Evolutionary conservation across 37 sponge, comb jelly and placozoan species (phyloP).

Genomic region (Haliclona indistincta): DNA sequence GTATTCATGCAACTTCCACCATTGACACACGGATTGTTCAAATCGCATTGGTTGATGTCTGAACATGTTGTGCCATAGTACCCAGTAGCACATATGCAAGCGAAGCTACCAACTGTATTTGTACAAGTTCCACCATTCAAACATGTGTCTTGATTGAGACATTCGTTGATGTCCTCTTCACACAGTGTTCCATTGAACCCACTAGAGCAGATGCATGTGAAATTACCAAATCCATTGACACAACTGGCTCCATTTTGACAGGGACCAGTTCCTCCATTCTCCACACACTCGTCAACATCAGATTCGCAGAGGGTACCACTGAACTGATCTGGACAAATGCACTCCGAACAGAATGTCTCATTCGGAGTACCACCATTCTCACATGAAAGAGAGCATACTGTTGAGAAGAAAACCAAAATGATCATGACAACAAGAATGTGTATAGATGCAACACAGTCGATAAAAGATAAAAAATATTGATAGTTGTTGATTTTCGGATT

Average conservation of each 20-base stretch:
- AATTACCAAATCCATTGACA: not conserved
- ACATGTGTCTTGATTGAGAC: conserved; percentile 11
- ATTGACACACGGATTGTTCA: conserved; percentile 24
- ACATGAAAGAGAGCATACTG: not conserved
- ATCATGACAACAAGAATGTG: too few species aligned
- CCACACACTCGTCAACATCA: not conserved
- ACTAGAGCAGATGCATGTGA: conserved; percentile 6
- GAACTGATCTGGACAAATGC: not conserved
- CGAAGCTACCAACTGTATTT: conserved; percentile 10
- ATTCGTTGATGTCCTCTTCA: conserved; percentile 10
- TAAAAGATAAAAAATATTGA: too few species aligned
- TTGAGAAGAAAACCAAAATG: too few species aligned
- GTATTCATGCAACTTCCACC: conserved; percentile 29
- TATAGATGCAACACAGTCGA: too few species aligned
- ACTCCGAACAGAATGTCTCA: not conserved
- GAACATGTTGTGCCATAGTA: conserved; percentile 36
- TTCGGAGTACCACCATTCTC: conserved; percentile 10
- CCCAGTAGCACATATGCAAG: conserved; percentile 37
- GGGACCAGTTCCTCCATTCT: not conserved
- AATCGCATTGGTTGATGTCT: not conserved
- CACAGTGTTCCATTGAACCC: not conserved
- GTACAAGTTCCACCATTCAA: conserved; percentile 35
- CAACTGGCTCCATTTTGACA: conserved; percentile 10
- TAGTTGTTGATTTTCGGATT: too few species aligned
- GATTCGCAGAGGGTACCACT: not conserved